Base-by-base conservation (phyloP, 2,113 vertebrate species). In the Eulemur rufifrons region DNA sequence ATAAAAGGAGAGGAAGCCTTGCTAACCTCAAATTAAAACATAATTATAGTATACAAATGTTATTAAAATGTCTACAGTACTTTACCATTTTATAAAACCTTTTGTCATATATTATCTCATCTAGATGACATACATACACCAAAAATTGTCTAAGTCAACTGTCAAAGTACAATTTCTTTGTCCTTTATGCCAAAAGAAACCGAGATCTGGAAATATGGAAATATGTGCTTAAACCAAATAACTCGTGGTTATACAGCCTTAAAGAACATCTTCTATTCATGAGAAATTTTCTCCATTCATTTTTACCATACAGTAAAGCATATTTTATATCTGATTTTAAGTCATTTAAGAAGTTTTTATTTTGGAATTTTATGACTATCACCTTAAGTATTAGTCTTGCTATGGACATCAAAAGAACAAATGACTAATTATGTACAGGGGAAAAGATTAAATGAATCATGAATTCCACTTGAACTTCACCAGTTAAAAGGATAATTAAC, bases 351-450 rank as follows among this genome's bases (percentile, higher is more conserved):
- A 92, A 97, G 93, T 95, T 97, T 98, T 94, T 86, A 96, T 96
- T 97, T 97, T 94, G 95, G 98, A 98, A 98, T 98, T 96, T 95
- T 80, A 97, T 98, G 91, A 97, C 96, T 98, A 97, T 97, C 42
- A 85, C 90, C 74, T 95, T 97, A 97, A 98, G 93, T 85, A 97
- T 98, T 97, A 97, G 95, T 97, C 98, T 98, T 97, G 97, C 97
- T 97, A 83, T 92, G 97, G 97, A 98, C 97, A 98, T 97, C 97
- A 98, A 98, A 98, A 98, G 97, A 98, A 89, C 97, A 98, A 98
- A 94, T 98, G 98, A 98, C 96, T 97, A 98, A 96, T 92, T 74
- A 88, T 37, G 61, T 45, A 37, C 97, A 98, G 97, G 32, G 56
- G 54, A 76, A 90, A 93, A 91, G 86, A 98, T 64, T 64, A 96